Evolutionary conservation across 2,113 vertebrate genomes (phyloP).

Genomic region (Tenebrosternarchus preto): DNA sequence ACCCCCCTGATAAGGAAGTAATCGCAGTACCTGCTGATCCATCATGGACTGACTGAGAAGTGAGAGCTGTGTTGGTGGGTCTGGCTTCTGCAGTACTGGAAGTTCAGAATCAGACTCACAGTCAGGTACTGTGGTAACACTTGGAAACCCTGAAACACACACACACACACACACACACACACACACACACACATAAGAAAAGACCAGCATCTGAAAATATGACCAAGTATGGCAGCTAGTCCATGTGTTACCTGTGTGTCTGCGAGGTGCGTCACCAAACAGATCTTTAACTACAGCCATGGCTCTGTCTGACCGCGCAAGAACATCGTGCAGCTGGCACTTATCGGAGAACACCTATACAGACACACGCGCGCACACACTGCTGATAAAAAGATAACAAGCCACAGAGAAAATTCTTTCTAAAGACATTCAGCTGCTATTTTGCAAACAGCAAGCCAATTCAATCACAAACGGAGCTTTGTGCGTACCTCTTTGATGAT

Average conservation of each 20-base stretch:
- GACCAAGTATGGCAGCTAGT: background rate
- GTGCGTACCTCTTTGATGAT: slow-evolving; percentile 84
- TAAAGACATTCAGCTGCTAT: background rate
- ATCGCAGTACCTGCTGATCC: slow-evolving; percentile 75
- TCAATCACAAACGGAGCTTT: background rate
- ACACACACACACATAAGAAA: background rate
- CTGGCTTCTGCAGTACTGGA: slow-evolving; percentile 73
- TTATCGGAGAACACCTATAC: slow-evolving; percentile 88
- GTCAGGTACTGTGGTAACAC: slow-evolving; percentile 86
- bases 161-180: slow-evolving; percentile 40
- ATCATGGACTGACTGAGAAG: slow-evolving; percentile 77
- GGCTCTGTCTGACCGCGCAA: slow-evolving; percentile 82
- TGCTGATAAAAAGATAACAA: background rate
- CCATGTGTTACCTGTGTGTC: slow-evolving; percentile 78
- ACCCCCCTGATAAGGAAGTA: background rate
- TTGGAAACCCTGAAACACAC: slow-evolving; percentile 80
- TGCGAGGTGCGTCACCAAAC: slow-evolving; percentile 81
- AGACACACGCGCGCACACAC: slow-evolving; percentile 35
- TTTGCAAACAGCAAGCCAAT: background rate
- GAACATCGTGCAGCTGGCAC: slow-evolving; percentile 81
- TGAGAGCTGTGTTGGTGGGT: slow-evolving; percentile 76
- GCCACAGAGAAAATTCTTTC: no score
- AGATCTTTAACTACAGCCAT: slow-evolving; percentile 82
- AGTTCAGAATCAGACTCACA: slow-evolving; percentile 71
- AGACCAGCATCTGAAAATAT: background rate